Percentiles rank a stretch among this genome's conserved stretches.
Evolutionary conservation across 2,888 invertebrate species (phyloP).

Genomic region (Diloba caeruleocephala): DNA sequence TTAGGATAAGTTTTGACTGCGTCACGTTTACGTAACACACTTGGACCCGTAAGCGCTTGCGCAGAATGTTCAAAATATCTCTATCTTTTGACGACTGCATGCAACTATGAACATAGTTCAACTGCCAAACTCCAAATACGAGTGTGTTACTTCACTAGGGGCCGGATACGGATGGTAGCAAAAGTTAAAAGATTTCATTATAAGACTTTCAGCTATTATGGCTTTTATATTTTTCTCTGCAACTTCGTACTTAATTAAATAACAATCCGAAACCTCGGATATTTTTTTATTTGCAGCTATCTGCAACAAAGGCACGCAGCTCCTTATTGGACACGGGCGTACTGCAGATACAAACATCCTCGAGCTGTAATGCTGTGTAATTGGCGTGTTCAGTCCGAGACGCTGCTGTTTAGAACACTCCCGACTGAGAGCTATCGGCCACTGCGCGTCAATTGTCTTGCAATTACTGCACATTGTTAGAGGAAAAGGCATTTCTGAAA

Average conservation of each 20-base stretch:
- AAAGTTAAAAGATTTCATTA: too few species aligned
- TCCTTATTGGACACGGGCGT: constrained; percentile 46
- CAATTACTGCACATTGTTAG: constrained; percentile 45
- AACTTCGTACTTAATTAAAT: constrained; percentile 5
- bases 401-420: constrained; percentile 50
- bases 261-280: constrained; percentile 10
- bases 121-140: too few species aligned
- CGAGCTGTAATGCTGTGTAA: constrained; percentile 58
- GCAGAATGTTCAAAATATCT: too few species aligned
- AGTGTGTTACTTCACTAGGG: too few species aligned
- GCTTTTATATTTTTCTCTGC: too few species aligned
- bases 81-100: too few species aligned
- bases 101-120: too few species aligned
- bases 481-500: constrained; percentile 22
- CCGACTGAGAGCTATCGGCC: constrained; percentile 45
- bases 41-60: too few species aligned
- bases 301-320: constrained; percentile 40
- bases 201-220: too few species aligned
- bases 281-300: constrained; percentile 37
- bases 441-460: constrained; percentile 37
- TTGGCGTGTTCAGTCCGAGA: constrained; percentile 56
- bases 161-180: too few species aligned
- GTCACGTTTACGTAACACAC: too few species aligned
- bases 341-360: constrained; percentile 54
- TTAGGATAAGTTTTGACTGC: too few species aligned